Evolutionary conservation across 2,113 vertebrate species (phyloP).

Genomic region (Nesospiza acunhae): DNA sequence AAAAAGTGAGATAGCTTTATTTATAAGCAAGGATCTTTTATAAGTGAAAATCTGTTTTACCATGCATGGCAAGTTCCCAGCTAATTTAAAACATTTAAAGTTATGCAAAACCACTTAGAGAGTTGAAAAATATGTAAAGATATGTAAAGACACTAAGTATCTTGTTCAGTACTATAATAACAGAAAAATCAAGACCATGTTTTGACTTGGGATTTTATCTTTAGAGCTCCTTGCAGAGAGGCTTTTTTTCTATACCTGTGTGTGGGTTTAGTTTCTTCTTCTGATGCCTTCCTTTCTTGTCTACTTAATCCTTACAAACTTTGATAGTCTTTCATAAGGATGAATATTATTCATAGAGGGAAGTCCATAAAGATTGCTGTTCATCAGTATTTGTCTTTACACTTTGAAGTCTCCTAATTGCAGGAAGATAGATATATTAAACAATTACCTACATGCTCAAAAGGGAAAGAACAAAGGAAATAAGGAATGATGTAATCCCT

Average conservation of each 20-base stretch:
- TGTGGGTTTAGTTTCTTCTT: conserved; percentile 4
- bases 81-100: conserved; percentile 60
- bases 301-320: conserved; percentile 34
- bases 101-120: conserved; percentile 62
- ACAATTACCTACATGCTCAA: conserved; percentile 44
- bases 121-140: conserved; percentile 62
- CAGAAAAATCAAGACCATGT: conserved; percentile 33
- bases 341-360: conserved; percentile 11
- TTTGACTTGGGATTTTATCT: conserved; percentile 60
- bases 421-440: conserved; percentile 41
- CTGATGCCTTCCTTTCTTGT: background rate
- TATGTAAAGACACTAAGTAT: conserved; percentile 62
- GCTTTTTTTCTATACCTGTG: background rate
- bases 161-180: conserved; percentile 52
- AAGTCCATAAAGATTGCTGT: conserved; percentile 35
- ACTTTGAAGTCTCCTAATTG: conserved; percentile 57
- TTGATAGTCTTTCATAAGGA: conserved; percentile 24
- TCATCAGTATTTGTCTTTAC: conserved; percentile 27
- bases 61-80: conserved; percentile 40
- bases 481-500: conserved; percentile 47
- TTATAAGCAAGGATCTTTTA: conserved; percentile 51
- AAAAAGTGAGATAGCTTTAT: background rate
- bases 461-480: conserved; percentile 53
- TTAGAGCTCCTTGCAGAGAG: background rate
- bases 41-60: conserved; percentile 46